Conservation (phyloP, 2,797 vertebrate species). For the Chrosomus eos region DNA sequence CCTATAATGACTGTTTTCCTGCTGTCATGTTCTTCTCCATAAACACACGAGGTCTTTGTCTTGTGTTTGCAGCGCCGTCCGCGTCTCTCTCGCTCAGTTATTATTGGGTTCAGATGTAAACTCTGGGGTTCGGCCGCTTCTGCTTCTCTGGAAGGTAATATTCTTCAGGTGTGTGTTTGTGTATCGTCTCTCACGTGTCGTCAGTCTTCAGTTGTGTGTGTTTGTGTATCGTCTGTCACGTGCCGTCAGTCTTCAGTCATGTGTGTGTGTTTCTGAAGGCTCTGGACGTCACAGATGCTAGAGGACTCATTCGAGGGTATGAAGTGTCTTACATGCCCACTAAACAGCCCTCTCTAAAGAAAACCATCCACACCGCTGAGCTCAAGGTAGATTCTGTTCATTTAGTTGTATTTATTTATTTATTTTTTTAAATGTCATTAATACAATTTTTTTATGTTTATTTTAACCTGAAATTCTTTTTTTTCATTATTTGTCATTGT, state of each 20-base stretch:
- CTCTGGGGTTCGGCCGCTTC: constrained; percentile 5
- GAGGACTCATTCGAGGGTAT: constrained; percentile 65
- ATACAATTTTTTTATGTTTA: too few relatives aligned
- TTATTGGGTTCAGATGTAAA: background rate
- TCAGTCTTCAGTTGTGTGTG: background rate
- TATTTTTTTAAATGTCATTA: too few relatives aligned
- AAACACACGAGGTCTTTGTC: too few relatives aligned
- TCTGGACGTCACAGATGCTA: constrained; percentile 42
- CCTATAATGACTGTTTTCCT: background rate
- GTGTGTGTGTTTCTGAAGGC: constrained; percentile 55
- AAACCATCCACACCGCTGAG: constrained; percentile 37
- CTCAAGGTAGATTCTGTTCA: background rate
- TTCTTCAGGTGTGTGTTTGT: background rate
- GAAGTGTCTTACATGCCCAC: constrained; percentile 58
- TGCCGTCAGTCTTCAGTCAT: background rate
- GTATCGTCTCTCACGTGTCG: background rate
- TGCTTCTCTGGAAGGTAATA: constrained; percentile 61
- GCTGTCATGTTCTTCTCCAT: background rate
- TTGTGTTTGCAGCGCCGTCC: constrained; percentile 51
- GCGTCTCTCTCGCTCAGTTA: constrained; percentile 53
- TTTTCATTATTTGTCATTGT: too few relatives aligned
- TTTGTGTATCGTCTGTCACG: background rate
- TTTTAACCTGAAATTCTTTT: background rate
- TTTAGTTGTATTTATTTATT: too few relatives aligned
- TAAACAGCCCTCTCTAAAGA: background rate